Base-by-base conservation (phyloP, 2,888 invertebrate species). In the Caenorhabditis afra region DNA sequence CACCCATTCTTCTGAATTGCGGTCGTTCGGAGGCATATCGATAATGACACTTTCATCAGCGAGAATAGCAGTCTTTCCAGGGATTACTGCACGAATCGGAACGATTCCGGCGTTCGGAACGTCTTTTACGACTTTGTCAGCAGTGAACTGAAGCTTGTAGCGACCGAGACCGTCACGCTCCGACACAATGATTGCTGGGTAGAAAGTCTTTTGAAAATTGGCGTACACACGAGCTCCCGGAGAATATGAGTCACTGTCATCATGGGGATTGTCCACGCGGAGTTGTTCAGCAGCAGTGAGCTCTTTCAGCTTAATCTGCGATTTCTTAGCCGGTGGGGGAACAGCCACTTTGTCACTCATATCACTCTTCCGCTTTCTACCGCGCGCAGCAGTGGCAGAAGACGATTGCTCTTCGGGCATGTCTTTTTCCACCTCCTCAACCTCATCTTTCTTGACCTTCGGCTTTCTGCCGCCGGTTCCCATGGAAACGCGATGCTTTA, bases 201-300 rank as follows among this genome's bases (percentile, higher is more conserved):
- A 90, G 75, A 81, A 89, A 7, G 81, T 75, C 61, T 85, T 85
- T 23, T 81, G 81, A 84, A 86, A 90, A 35, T 81, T 61, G 3
- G 88, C 90, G 55, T 84, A 86, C 16, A 90, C 89, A 1, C 90
- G 84, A 4, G 87, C 86, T 4, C 90, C 90, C 0, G 78, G 73
- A 3, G 77, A 70, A 39, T 83, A 79, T 0, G 83, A 81, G 2
- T 80, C 81, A 18, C 82, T 75, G 8, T 86, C 86, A 47, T 83
- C 81, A 16, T 71, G 66, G 12, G 89, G 87, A 57, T 85, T 83
- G 58, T 90, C 90, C 12, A 84, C 86, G 0, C 47, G 57, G 45
- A 85, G 79, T 55, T 89, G 89, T 29, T 87, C 81, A 12, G 83
- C 85, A 1, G 82, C 73, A 3, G 74, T 58, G 16, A 87, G 64